Evolutionary conservation across 2,888 invertebrate genomes (phyloP), one percentile per base, ranked within the genome.

Genomic region (Drosophila austrosaltans): DNA sequence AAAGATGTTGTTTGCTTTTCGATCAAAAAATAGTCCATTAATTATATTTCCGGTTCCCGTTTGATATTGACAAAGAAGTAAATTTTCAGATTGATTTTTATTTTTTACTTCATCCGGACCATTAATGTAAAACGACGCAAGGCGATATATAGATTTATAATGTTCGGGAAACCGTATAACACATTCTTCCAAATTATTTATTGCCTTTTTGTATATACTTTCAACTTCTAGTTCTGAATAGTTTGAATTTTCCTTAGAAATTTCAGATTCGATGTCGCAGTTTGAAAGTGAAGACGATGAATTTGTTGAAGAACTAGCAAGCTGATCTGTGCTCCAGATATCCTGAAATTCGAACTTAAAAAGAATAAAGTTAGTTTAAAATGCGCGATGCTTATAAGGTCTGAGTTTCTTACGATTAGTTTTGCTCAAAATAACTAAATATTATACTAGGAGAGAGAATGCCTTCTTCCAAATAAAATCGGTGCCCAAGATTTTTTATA

Each of bases 131-230:
- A 97, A 95, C 91, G 97, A 95, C 1, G 97, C 96, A 61, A 98
- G 93, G 77, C 98, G 94, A 92, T 98, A 98, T 63, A 98, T 94
- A 0, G 98, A 97, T 93, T 98, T 98, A 91, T 98, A 98, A 92
- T 98, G 98, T 82, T 97, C 97, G 0, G 97, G 96, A 91, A 98
- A 97, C 57, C 98, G 94, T 58, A 95, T 94, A 6, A 97, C 94
- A 88, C 98, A 98, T 86, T 97, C 95, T 92, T 97, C 96, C 76
- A 98, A 92, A 36, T 97, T 97, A 87, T 94, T 94, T 16, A 97
- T 92, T 89, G 97, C 97, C 44, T 94, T 93, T 36, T 94, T 92
- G 39, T 96, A 94, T 62, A 97, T 93, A 76, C 93, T 93, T 82
- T 93, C 93, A 3, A 90, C 59, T 66, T 90, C 89, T 40, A 81